Percentiles rank a stretch among this genome's conserved stretches.
phyloP scores from a whole-genome alignment of 1,140 invertebrate species.

The Leptopilina boulardi region DNA sequence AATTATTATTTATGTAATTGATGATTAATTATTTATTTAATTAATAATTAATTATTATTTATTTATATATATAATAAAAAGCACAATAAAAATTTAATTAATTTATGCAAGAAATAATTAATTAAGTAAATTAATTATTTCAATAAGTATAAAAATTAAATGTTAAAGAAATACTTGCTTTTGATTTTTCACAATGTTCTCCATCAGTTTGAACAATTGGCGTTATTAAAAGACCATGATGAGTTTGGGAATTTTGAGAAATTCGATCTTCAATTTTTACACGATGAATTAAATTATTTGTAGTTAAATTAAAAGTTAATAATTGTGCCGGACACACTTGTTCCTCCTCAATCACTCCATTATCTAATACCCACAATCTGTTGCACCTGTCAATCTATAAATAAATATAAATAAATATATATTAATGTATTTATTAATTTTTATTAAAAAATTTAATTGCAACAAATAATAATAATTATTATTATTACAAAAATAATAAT shows the following conservation, averaged over 20 bases:
- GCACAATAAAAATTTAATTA: no score
- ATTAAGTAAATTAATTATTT: no score
- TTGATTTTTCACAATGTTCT: background rate
- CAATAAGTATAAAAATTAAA: background rate
- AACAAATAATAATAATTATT: no score
- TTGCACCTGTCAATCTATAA: constrained; percentile 70
- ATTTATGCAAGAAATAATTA: no score
- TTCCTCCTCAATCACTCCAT: constrained; percentile 69
- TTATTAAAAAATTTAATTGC: no score
- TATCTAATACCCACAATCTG: constrained; percentile 75
- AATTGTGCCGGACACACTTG: constrained; percentile 72
- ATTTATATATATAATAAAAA: no score
- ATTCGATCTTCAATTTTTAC: constrained; percentile 65
- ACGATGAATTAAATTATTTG: constrained; percentile 68
- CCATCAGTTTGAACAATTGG: constrained; percentile 43
- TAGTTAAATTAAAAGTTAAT: constrained; percentile 71
- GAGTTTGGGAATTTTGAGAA: constrained; percentile 19
- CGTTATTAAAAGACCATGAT: constrained; percentile 40
- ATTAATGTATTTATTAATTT: no score
- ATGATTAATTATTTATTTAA: no score
- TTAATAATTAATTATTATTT: no score
- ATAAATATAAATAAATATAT: no score
- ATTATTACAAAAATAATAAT: no score
- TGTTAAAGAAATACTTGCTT: background rate
- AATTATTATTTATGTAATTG: no score